phyloP scores from a whole-genome alignment of 2,888 invertebrate species.

The Papilio elwesi region DNA sequence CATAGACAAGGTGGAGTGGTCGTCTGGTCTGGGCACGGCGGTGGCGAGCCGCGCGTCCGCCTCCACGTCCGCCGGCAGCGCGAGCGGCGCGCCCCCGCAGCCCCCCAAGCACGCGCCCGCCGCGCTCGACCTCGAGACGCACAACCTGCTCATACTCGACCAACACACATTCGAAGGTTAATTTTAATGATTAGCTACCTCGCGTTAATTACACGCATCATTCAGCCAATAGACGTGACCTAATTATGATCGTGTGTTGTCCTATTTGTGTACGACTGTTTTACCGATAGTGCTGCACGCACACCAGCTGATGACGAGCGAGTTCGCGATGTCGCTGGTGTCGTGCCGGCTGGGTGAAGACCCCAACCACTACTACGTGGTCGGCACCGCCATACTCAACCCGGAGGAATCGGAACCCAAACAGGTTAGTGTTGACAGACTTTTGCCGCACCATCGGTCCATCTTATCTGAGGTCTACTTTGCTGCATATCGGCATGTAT shows the following conservation, averaged over 20 bases:
- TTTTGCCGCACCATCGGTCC: no score
- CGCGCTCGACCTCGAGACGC: slow-evolving; percentile 95
- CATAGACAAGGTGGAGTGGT: slow-evolving; percentile 92
- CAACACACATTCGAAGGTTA: slow-evolving; percentile 96
- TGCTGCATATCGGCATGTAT: no score
- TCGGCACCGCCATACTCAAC: slow-evolving; percentile 97
- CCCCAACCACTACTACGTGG: slow-evolving; percentile 94
- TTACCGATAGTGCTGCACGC: slow-evolving; percentile 90
- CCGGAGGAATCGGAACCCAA: slow-evolving; percentile 98
- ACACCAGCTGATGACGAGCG: slow-evolving; percentile 95
- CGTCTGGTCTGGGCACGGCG: slow-evolving; percentile 72
- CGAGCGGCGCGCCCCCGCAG: slow-evolving; percentile 66
- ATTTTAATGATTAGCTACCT: slow-evolving; percentile 43
- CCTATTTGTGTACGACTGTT: not conserved
- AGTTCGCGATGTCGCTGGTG: slow-evolving; percentile 95
- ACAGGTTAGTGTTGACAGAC: slow-evolving; percentile 73
- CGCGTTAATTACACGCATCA: no score
- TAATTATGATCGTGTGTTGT: no score
- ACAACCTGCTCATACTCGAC: slow-evolving; percentile 95
- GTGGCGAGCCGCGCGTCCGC: slow-evolving; percentile 67
- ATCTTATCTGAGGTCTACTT: no score
- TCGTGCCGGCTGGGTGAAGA: slow-evolving; percentile 97
- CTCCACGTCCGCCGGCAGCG: slow-evolving; percentile 62
- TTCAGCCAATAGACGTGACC: no score
- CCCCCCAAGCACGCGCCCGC: slow-evolving; percentile 86